phyloP scores from a whole-genome alignment of 2,888 invertebrate genomes.

The Protonemura montana region DNA sequence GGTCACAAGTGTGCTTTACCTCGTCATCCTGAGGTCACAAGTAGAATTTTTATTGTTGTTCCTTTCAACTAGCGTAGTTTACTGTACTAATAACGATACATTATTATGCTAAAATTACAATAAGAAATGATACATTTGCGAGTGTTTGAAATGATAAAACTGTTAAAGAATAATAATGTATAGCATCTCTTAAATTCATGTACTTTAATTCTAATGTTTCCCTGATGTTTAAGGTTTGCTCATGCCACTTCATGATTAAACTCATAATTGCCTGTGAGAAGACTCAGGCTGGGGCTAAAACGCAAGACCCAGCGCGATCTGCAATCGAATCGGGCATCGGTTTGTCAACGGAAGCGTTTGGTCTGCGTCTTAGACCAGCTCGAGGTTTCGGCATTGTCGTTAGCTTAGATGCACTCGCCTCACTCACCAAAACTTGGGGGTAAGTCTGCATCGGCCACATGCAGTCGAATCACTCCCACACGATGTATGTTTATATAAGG shows the following conservation, averaged over 20 bases:
- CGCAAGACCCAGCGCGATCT: too few species aligned
- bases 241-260: constrained; percentile 18
- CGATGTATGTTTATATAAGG: constrained; percentile 24
- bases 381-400: background rate
- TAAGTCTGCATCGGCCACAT: background rate
- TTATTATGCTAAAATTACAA: background rate
- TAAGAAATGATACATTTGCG: background rate
- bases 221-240: background rate
- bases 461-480: background rate
- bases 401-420: background rate
- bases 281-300: too few species aligned
- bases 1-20: constrained; percentile 50
- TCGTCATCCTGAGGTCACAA: constrained; percentile 47
- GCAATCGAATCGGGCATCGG: background rate
- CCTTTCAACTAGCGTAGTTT: constrained; percentile 43
- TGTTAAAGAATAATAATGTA: constrained; percentile 30
- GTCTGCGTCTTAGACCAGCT: background rate
- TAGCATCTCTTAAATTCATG: constrained; percentile 21
- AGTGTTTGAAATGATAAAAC: background rate
- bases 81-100: background rate
- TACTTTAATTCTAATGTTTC: constrained; percentile 31
- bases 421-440: constrained; percentile 17
- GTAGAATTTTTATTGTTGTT: constrained; percentile 50
- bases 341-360: background rate
- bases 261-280: background rate